Evolutionary conservation across 1,140 invertebrate genomes (phyloP).

Genomic region (Calliphora vicina): DNA sequence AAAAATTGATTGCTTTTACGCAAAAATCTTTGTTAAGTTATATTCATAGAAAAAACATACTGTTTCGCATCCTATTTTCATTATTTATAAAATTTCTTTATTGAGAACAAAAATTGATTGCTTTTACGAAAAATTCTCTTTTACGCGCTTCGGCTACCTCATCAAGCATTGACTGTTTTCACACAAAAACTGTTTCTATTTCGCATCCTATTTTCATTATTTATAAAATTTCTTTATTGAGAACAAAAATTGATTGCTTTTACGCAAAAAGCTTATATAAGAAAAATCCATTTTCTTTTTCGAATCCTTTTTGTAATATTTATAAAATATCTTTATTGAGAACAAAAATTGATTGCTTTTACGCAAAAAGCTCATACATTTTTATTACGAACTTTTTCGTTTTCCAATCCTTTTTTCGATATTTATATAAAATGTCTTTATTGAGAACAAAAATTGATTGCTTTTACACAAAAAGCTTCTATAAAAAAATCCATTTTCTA

Average conservation of each 20-base stretch:
- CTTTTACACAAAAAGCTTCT: neutral
- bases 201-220: too few relatives aligned
- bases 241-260: constrained; percentile 28
- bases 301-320: too few relatives aligned
- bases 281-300: too few relatives aligned
- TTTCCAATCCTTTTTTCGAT: too few relatives aligned
- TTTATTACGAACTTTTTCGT: too few relatives aligned
- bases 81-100: neutral
- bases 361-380: neutral
- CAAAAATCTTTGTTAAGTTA: too few relatives aligned
- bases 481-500: too few relatives aligned
- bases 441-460: neutral
- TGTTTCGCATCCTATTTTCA: too few relatives aligned
- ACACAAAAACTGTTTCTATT: too few relatives aligned
- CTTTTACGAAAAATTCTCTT: neutral
- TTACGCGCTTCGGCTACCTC: too few relatives aligned
- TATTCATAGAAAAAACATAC: too few relatives aligned
- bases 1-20: constrained; percentile 1
- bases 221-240: constrained; percentile 22
- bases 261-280: neutral
- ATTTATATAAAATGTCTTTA: neutral
- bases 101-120: constrained; percentile 24
- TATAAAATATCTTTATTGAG: constrained; percentile 13
- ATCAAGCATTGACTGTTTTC: too few relatives aligned
- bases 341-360: constrained; percentile 30